Evolutionary conservation across 2,888 invertebrate species (phyloP).

Genomic region (Chouioia cunea): DNA sequence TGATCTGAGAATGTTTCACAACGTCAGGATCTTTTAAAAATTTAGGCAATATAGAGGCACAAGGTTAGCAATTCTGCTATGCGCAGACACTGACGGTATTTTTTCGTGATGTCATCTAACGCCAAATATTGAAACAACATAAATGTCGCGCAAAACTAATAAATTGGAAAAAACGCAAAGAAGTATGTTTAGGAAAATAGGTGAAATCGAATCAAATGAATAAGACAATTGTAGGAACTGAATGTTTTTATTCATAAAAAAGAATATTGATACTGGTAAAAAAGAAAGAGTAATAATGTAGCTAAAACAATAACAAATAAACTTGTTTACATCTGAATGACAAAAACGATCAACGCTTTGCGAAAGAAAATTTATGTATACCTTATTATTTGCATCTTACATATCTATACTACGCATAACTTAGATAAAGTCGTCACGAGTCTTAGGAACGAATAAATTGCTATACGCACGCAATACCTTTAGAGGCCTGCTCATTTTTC

Average conservation of each 20-base stretch:
- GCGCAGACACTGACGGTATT: too few relatives aligned
- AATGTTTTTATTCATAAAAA: constrained; percentile 45
- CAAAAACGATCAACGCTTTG: constrained; percentile 44
- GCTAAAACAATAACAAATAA: constrained; percentile 39
- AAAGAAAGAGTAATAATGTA: constrained; percentile 35
- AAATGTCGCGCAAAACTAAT: too few relatives aligned
- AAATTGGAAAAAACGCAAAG: too few relatives aligned
- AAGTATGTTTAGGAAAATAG: too few relatives aligned
- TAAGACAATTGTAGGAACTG: constrained; percentile 42
- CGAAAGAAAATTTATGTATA: constrained; percentile 26
- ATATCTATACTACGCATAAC: constrained; percentile 29
- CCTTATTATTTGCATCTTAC: constrained; percentile 15
- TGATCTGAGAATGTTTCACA: too few relatives aligned
- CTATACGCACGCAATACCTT: constrained; percentile 12
- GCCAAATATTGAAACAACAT: too few relatives aligned
- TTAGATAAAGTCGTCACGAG: constrained; percentile 22
- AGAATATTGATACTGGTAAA: constrained; percentile 45
- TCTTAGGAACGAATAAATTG: constrained; percentile 34
- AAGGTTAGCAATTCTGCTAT: too few relatives aligned
- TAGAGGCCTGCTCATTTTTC: constrained; percentile 15
- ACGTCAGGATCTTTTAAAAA: too few relatives aligned
- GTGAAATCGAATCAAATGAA: background rate
- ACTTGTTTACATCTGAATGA: constrained; percentile 24
- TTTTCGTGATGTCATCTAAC: too few relatives aligned
- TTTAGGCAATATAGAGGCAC: too few relatives aligned